phyloP scores from a whole-genome alignment of 2,113 vertebrate genomes.

The Oncorhynchus keta region DNA sequence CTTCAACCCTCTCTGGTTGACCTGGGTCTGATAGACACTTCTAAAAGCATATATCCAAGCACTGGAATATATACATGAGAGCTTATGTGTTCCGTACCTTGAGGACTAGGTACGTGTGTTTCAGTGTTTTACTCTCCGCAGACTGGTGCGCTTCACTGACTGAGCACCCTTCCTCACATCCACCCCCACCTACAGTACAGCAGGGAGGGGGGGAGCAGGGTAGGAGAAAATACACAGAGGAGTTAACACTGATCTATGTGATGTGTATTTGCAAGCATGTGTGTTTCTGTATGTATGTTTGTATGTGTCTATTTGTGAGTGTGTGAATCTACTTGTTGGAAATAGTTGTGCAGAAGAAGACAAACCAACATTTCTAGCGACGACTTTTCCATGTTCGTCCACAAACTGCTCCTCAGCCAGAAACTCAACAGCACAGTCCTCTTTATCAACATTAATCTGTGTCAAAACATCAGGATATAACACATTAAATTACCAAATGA shows the following conservation, averaged over 20 bases:
- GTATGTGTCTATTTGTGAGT: not conserved
- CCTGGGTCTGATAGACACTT: constrained; percentile 13
- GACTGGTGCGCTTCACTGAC: constrained; percentile 91
- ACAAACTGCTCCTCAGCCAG: constrained; percentile 85
- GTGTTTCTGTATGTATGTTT: constrained; percentile 6
- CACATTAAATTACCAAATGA: not conserved
- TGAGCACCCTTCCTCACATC: constrained; percentile 90
- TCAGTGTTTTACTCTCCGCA: constrained; percentile 94
- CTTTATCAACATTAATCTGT: constrained; percentile 81
- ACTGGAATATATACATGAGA: constrained; percentile 52
- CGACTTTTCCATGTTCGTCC: constrained; percentile 83
- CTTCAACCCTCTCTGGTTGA: constrained; percentile 5
- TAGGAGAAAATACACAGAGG: constrained; percentile 48
- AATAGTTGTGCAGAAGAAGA: not conserved
- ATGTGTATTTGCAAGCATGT: not conserved
- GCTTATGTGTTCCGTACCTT: constrained; percentile 70
- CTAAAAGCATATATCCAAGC: constrained; percentile 45
- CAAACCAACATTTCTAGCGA: constrained; percentile 84
- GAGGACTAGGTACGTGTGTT: constrained; percentile 63
- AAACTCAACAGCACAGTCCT: constrained; percentile 77
- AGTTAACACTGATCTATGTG: constrained; percentile 42
- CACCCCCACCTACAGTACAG: constrained; percentile 76
- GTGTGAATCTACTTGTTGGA: constrained; percentile 20
- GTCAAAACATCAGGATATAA: constrained; percentile 10
- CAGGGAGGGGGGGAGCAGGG: constrained; percentile 55